A percentile compares a stretch with the other conserved stretches of the same genome.
phyloP scores from a whole-genome alignment of 2,113 vertebrate genomes.

The Bufo gargarizans region DNA sequence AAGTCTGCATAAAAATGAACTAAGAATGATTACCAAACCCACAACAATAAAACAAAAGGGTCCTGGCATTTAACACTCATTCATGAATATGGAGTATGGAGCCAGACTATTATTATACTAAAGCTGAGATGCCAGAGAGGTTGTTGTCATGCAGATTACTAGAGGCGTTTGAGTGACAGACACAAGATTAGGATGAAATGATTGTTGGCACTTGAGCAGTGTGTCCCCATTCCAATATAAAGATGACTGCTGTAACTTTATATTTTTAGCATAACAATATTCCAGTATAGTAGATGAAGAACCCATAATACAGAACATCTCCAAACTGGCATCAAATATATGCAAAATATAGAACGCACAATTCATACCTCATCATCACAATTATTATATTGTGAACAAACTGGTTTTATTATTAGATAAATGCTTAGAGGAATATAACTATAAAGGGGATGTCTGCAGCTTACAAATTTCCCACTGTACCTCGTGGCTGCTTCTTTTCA shows the following conservation, averaged over 20 bases:
- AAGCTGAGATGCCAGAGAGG: constrained; percentile 2
- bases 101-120: constrained; percentile 2
- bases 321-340: neutral
- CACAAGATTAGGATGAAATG: constrained; percentile 15
- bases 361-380: neutral
- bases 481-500: too few species aligned
- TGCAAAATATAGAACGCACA: neutral
- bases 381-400: neutral
- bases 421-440: neutral
- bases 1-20: neutral
- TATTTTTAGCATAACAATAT: neutral
- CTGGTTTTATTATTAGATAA: neutral
- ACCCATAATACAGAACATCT: neutral
- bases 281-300: neutral
- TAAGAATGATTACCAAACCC: neutral
- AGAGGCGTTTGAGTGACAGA: neutral
- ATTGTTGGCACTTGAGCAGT: neutral
- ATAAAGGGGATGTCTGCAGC: too few species aligned
- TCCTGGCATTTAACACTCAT: constrained; percentile 1
- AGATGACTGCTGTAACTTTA: neutral
- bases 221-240: neutral
- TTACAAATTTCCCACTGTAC: too few species aligned
- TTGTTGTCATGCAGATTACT: constrained; percentile 22
- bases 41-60: constrained; percentile 25
- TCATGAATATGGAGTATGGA: neutral